Percentiles rank a stretch among this genome's conserved stretches.
Conservation (phyloP, 2,888 invertebrate species). For the Cheilosia scutellata region DNA sequence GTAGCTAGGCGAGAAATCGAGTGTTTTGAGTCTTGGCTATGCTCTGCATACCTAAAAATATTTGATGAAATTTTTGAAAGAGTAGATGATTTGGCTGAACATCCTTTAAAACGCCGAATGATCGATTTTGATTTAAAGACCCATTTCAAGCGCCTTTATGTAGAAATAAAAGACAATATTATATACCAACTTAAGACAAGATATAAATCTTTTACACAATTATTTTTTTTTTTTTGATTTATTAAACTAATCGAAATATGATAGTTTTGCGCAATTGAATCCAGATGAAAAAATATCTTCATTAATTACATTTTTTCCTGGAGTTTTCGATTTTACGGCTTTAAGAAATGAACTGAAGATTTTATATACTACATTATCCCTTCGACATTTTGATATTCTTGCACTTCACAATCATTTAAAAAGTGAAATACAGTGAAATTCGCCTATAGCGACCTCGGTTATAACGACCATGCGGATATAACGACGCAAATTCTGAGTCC, state of each 20-base stretch:
- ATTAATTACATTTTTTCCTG: too few relatives aligned
- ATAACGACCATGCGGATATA: too few relatives aligned
- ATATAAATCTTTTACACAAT: slow-evolving; percentile 23
- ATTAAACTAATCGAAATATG: slow-evolving; percentile 16
- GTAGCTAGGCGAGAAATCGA: slow-evolving; percentile 10
- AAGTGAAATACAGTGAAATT: too few relatives aligned
- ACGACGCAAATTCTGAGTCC: too few relatives aligned
- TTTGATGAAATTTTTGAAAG: slow-evolving; percentile 17
- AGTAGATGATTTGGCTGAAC: slow-evolving; percentile 22
- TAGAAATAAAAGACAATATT: slow-evolving; percentile 34
- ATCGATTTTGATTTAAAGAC: slow-evolving; percentile 32
- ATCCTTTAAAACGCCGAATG: slow-evolving; percentile 26
- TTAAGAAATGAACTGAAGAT: not conserved
- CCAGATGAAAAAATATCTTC: slow-evolving; percentile 7
- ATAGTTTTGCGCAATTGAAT: slow-evolving; percentile 16
- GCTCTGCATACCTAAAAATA: not conserved
- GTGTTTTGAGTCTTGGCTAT: slow-evolving; percentile 26
- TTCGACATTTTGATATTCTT: slow-evolving; percentile 29
- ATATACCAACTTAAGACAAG: not conserved
- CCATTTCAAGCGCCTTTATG: slow-evolving; percentile 20
- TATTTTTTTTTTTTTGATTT: slow-evolving; percentile 19
- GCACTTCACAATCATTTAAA: slow-evolving; percentile 8
- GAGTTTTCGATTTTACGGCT: too few relatives aligned
- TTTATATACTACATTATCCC: slow-evolving; percentile 16
- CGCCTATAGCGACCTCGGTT: too few relatives aligned